Evolutionary conservation across 2,888 invertebrate genomes (phyloP), one percentile per base, ranked within the genome.

Genomic region (Tetragonula carbonaria): DNA sequence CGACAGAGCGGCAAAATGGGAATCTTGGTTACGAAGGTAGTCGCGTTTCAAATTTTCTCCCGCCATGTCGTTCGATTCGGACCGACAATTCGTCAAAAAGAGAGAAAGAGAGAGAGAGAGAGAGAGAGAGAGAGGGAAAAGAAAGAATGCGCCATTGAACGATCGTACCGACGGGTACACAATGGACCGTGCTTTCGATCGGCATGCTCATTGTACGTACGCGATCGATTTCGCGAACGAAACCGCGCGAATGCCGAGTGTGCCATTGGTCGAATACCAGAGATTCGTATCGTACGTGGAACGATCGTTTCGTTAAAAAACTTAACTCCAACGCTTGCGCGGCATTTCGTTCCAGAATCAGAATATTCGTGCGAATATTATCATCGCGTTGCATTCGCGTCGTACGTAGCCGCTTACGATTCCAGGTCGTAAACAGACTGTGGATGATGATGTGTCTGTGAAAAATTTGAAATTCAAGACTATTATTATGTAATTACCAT

Each of bases 1-100:
- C 45, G 74, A 33, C 45, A 51, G 70, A 66, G 57, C 57, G 79
- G n/a, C 79, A 82, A 28, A 82, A 79, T 59, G 82, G 38, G 65
- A 66, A 33, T 45, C 74, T 74, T 66, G 79, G 74, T 74, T 55
- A n/a, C 65, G 50, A 63, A 68, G 70, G 4, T 16, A 3, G 28
- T 14, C 55, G 57, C 16, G 50, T n/a, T 4, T 28, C n/a, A 55
- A 53, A 38, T 71, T 45, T 79, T 14, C 67, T 33, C 4, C 13
- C 21, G 65, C 21, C 8, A 59, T 13, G 33, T 73, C 73, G 38
- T 75, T 67, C 62, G 71, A 51, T 57, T 57, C 59, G 13, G 0
- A 18, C 28, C 18, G 11, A 21, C 11, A 50, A 8, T 21, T 59
- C 53, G 71, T 67, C 59, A 65, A 68, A 71, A 62, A 62, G 23